Evolutionary conservation across 2,888 invertebrate genomes (phyloP).

Genomic region (Trissoscelio sp.): DNA sequence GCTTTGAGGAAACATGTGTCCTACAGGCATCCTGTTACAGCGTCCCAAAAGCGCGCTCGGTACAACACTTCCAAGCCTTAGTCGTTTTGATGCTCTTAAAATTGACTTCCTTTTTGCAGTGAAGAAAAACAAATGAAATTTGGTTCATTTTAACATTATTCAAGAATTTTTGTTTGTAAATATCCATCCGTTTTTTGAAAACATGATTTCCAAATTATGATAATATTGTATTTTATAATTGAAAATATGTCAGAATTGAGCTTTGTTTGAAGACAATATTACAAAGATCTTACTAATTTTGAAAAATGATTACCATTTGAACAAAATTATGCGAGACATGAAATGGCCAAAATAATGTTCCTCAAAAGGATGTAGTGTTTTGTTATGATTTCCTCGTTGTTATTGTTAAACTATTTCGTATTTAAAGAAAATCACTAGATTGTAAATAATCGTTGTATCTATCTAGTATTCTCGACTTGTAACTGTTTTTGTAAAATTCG

Average conservation of each 20-base stretch:
- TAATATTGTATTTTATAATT: too few relatives aligned
- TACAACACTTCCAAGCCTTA: conserved; percentile 79
- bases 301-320: too few relatives aligned
- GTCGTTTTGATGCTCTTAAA: conserved; percentile 21
- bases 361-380: conserved; percentile 72
- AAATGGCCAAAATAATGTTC: conserved; percentile 74
- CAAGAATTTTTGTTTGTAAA: too few relatives aligned
- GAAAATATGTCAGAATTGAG: too few relatives aligned
- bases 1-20: conserved; percentile 95
- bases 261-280: too few relatives aligned
- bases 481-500: conserved; percentile 33
- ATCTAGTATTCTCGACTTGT: conserved; percentile 33
- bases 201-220: too few relatives aligned
- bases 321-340: too few relatives aligned
- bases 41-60: conserved; percentile 83
- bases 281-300: too few relatives aligned
- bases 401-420: conserved; percentile 79
- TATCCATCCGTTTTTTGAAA: too few relatives aligned
- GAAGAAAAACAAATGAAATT: too few relatives aligned
- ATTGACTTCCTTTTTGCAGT: conserved; percentile 14
- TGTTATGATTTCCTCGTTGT: conserved; percentile 80
- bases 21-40: conserved; percentile 90
- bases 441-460: conserved; percentile 51
- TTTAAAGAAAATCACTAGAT: conserved; percentile 71
- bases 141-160: too few relatives aligned